A percentile compares a stretch with the other conserved stretches of the same genome.
Evolutionary conservation across 2,888 invertebrate genomes (phyloP).

Genomic region (Mesorhabditis belari): DNA sequence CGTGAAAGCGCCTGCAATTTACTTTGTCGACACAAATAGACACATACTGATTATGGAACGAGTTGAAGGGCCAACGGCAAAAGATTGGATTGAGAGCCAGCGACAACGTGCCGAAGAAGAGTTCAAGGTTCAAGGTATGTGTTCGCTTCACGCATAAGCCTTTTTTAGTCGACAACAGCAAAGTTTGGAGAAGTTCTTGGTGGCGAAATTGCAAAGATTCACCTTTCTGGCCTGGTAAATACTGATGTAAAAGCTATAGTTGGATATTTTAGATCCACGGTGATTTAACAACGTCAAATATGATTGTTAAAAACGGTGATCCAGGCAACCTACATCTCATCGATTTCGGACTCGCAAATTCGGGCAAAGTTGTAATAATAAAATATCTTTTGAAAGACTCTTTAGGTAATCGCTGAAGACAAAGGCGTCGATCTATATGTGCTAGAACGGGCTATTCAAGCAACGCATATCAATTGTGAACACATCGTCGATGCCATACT

Average conservation of each 20-base stretch:
- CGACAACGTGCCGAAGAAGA: background rate
- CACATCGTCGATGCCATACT: slow-evolving; percentile 23
- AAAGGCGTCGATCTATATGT: slow-evolving; percentile 97
- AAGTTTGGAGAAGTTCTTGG: slow-evolving; percentile 63
- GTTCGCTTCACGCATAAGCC: background rate
- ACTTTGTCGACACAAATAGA: slow-evolving; percentile 37
- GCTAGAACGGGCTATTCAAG: slow-evolving; percentile 84
- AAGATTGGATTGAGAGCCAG: slow-evolving; percentile 34
- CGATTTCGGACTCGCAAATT: slow-evolving; percentile 84
- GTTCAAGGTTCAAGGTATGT: background rate
- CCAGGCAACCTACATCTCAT: slow-evolving; percentile 69
- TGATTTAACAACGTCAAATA: slow-evolving; percentile 93
- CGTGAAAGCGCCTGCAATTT: slow-evolving; percentile 39
- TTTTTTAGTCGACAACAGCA: slow-evolving; percentile 16
- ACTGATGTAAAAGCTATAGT: slow-evolving; percentile 97
- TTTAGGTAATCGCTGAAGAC: slow-evolving; percentile 69
- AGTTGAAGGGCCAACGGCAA: slow-evolving; percentile 56
- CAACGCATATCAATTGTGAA: slow-evolving; percentile 52
- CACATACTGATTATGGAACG: slow-evolving; percentile 47
- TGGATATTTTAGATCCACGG: slow-evolving; percentile 85
- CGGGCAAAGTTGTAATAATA: slow-evolving; percentile 23
- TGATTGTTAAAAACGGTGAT: slow-evolving; percentile 63
- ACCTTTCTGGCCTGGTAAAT: slow-evolving; percentile 64
- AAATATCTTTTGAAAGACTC: too few relatives aligned
- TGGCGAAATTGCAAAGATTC: slow-evolving; percentile 63